Evolutionary conservation across 2,797 vertebrate species (phyloP).

Genomic region (Neoniphon sammara): DNA sequence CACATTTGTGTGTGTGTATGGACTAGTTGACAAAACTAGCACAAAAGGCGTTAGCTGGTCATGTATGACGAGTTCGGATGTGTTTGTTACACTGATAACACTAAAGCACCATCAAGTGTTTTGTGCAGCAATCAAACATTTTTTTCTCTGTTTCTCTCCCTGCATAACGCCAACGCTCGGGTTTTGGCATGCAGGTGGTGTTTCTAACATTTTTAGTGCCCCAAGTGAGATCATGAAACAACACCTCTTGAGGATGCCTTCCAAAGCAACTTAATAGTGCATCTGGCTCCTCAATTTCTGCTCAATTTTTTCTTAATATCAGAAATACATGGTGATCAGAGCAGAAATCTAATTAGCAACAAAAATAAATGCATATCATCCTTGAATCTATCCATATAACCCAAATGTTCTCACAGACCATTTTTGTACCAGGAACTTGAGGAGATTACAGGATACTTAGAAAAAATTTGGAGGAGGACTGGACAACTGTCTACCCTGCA

Average conservation of each 20-base stretch:
- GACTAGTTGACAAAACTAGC: too few relatives aligned
- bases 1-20: too few relatives aligned
- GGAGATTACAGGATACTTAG: too few relatives aligned
- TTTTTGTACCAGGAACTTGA: too few relatives aligned
- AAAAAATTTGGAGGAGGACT: too few relatives aligned
- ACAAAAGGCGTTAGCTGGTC: conserved; percentile 39
- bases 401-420: neutral
- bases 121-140: conserved; percentile 33
- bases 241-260: conserved; percentile 9
- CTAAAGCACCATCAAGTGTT: conserved; percentile 54
- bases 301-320: conserved; percentile 9
- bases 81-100: conserved; percentile 49
- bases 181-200: conserved; percentile 18
- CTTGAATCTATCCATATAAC: neutral
- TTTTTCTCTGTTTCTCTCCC: conserved; percentile 23
- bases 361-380: too few relatives aligned
- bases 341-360: too few relatives aligned
- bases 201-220: conserved; percentile 27
- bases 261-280: conserved; percentile 14
- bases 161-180: conserved; percentile 14
- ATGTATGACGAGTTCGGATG: conserved; percentile 9
- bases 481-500: too few relatives aligned
- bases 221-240: conserved; percentile 31
- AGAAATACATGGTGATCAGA: conserved; percentile 3
- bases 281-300: conserved; percentile 1